Percentiles rank a stretch among this genome's conserved stretches.
Conservation (phyloP, 2,797 vertebrate species). For the Cheirogaleus major region DNA sequence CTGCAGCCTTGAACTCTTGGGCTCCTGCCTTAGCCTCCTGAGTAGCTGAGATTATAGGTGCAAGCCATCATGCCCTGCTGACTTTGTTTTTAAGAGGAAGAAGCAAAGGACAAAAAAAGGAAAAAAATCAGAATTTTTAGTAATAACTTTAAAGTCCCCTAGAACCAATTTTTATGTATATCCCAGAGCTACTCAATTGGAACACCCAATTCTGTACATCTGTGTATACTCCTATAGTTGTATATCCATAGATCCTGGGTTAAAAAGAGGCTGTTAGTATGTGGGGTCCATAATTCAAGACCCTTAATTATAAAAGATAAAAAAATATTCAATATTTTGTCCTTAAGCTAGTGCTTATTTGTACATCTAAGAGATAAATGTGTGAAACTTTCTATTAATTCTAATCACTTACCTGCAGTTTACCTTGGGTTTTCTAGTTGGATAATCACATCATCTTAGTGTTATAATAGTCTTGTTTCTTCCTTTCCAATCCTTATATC, state of each 20-base stretch:
- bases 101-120: not conserved
- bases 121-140: not conserved
- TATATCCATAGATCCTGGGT: not conserved
- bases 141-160: not conserved
- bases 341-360: not conserved
- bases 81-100: conserved; percentile 8
- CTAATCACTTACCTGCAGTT: not conserved
- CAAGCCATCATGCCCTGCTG: not conserved
- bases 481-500: not conserved
- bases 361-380: not conserved
- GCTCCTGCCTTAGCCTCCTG: not conserved
- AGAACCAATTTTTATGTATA: not conserved
- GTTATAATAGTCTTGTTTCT: not conserved
- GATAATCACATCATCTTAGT: not conserved
- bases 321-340: conserved; percentile 2
- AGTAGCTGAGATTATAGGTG: too few species aligned
- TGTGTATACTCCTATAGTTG: not conserved
- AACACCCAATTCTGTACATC: not conserved
- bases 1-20: not conserved
- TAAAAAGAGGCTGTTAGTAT: not conserved
- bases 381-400: not conserved
- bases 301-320: not conserved
- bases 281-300: not conserved
- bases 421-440: not conserved
- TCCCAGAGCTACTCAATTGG: not conserved